Evolutionary conservation across 2,797 vertebrate genomes (phyloP).

Genomic region (Mastacembelus armatus): DNA sequence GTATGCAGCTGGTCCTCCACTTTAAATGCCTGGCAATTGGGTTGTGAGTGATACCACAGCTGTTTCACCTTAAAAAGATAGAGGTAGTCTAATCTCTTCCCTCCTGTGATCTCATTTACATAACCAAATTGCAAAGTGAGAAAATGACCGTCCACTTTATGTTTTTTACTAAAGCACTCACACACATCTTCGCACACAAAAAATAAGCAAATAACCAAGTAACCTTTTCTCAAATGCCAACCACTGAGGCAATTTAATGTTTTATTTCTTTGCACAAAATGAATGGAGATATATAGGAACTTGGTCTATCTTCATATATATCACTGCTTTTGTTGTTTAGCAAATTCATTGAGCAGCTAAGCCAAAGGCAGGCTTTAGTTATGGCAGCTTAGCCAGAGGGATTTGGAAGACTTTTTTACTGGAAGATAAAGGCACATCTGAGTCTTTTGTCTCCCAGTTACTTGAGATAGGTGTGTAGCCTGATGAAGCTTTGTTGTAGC

Average conservation of each 20-base stretch:
- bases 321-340: constrained; percentile 64
- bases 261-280: constrained; percentile 49
- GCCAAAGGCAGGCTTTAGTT: constrained; percentile 68
- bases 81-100: constrained; percentile 39
- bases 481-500: constrained; percentile 67
- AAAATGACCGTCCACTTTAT: constrained; percentile 46
- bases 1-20: constrained; percentile 28
- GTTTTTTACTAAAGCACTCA: constrained; percentile 21
- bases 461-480: constrained; percentile 63
- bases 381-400: constrained; percentile 71
- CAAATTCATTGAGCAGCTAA: constrained; percentile 49
- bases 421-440: constrained; percentile 64
- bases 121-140: constrained; percentile 44
- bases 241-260: constrained; percentile 48
- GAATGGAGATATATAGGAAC: constrained; percentile 31
- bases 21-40: constrained; percentile 42
- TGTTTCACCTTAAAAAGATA: constrained; percentile 35
- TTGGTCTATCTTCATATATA: constrained; percentile 47
- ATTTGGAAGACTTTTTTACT: constrained; percentile 69
- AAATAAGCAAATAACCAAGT: constrained; percentile 58
- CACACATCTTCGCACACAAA: not conserved
- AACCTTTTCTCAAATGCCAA: constrained; percentile 75
- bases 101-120: constrained; percentile 57
- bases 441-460: constrained; percentile 70
- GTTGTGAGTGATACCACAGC: constrained; percentile 44